Percentiles rank a stretch among this genome's conserved stretches.
Conservation (phyloP, 2,888 invertebrate genomes). For the Napeogenes sylphis region DNA sequence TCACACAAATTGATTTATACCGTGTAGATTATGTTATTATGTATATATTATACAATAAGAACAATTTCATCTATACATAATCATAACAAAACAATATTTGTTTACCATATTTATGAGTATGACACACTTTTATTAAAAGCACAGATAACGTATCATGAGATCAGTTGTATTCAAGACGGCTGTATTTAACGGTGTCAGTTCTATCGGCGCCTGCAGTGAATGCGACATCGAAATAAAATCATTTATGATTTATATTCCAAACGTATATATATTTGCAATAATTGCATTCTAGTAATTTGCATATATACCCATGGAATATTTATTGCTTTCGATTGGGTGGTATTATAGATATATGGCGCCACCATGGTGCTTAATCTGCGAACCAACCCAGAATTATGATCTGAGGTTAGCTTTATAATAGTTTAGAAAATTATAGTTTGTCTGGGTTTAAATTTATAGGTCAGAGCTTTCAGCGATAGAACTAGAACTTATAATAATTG, state of each 20-base stretch:
- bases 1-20: too few species aligned
- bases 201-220: conserved; percentile 37
- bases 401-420: background rate
- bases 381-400: background rate
- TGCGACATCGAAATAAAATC: conserved; percentile 44
- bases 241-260: conserved; percentile 58
- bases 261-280: conserved; percentile 52
- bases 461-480: background rate
- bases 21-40: too few species aligned
- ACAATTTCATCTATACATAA: too few species aligned
- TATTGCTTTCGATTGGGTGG: conserved; percentile 19
- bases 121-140: too few species aligned
- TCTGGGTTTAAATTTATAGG: background rate
- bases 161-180: too few species aligned
- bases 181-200: too few species aligned
- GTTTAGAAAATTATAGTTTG: background rate
- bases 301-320: conserved; percentile 33
- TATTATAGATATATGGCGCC: background rate
- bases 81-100: too few species aligned
- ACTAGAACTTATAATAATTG: background rate
- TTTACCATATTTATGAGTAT: too few species aligned
- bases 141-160: too few species aligned
- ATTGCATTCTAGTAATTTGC: conserved; percentile 46
- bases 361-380: background rate
- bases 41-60: too few species aligned